Evolutionary conservation across 2,888 invertebrate genomes (phyloP).

Genomic region (Onchidella celtica): DNA sequence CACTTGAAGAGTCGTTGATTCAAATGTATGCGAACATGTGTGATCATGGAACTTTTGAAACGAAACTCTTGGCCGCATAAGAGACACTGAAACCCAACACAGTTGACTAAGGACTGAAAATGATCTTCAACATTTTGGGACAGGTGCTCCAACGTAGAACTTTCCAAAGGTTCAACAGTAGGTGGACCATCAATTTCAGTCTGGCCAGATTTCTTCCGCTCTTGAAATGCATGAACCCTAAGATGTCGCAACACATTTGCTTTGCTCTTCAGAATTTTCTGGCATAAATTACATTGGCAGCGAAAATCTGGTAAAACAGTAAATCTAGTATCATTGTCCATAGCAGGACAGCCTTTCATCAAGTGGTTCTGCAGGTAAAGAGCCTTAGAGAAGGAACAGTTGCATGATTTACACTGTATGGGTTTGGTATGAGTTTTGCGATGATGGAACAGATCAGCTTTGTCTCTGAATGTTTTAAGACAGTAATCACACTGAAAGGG

Average conservation of each 20-base stretch:
- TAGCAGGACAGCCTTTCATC: constrained; percentile 36
- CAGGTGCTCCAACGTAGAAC: background rate
- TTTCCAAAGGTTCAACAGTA: background rate
- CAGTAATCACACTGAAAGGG: constrained; percentile 47
- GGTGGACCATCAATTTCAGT: background rate
- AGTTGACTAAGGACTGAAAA: constrained; percentile 28
- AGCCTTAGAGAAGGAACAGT: constrained; percentile 40
- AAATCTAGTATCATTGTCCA: constrained; percentile 29
- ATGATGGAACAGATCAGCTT: constrained; percentile 45
- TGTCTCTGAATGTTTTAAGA: constrained; percentile 37
- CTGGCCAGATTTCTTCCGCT: background rate
- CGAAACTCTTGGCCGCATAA: constrained; percentile 43
- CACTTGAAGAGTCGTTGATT: constrained; percentile 44
- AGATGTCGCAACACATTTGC: constrained; percentile 43
- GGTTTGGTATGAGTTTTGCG: constrained; percentile 46
- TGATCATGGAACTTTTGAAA: constrained; percentile 46
- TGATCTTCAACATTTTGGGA: constrained; percentile 42
- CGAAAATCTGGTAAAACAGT: constrained; percentile 24
- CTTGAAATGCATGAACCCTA: constrained; percentile 42
- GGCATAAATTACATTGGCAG: constrained; percentile 43
- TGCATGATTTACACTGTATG: constrained; percentile 37
- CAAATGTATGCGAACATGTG: constrained; percentile 44
- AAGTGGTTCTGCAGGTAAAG: constrained; percentile 44
- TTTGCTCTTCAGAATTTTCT: constrained; percentile 41
- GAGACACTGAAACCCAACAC: constrained; percentile 38